These are phyloP conservation scores for Eugnorisma glareosa DNA, from an alignment of 2,888 invertebrate species.

Conservation along the genomic window DNA sequence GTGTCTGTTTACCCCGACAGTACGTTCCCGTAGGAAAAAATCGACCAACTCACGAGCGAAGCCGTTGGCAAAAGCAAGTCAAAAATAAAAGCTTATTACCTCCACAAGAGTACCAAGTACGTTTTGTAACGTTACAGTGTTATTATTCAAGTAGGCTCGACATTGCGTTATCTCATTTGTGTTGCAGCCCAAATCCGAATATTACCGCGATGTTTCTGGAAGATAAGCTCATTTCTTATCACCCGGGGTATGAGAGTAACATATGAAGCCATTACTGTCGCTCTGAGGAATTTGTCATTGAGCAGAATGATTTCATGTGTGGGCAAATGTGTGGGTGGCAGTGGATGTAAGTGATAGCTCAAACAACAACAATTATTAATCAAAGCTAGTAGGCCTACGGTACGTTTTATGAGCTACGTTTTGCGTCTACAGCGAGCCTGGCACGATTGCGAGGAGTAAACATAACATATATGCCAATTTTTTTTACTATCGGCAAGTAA, in stretches of 20 bases:
- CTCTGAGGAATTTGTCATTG: conserved; percentile 70
- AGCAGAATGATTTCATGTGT: conserved; percentile 55
- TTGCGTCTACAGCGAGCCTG: too few species aligned
- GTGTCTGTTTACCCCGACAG: too few species aligned
- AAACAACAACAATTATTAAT: conserved; percentile 38
- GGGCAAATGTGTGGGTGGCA: conserved; percentile 23
- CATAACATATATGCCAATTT: too few species aligned
- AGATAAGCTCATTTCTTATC: conserved; percentile 84
- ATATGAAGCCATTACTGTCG: conserved; percentile 76
- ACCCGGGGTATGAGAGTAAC: conserved; percentile 71
- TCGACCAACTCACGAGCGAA: background rate
- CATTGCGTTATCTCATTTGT: conserved; percentile 65
- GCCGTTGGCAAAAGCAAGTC: background rate
- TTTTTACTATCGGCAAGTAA: too few species aligned
- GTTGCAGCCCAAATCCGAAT: conserved; percentile 72
- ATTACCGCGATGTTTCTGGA: conserved; percentile 78
- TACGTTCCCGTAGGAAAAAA: background rate
- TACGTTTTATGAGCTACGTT: background rate
- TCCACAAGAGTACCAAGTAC: background rate
- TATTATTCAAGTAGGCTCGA: conserved; percentile 34
- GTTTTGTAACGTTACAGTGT: conserved; percentile 16
- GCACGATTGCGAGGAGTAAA: too few species aligned
- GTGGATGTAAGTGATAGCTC: conserved; percentile 27
- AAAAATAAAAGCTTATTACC: background rate
- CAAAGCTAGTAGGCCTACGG: background rate